Conservation (phyloP, 2,797 vertebrate genomes). For the Micrastur ruficollis region DNA sequence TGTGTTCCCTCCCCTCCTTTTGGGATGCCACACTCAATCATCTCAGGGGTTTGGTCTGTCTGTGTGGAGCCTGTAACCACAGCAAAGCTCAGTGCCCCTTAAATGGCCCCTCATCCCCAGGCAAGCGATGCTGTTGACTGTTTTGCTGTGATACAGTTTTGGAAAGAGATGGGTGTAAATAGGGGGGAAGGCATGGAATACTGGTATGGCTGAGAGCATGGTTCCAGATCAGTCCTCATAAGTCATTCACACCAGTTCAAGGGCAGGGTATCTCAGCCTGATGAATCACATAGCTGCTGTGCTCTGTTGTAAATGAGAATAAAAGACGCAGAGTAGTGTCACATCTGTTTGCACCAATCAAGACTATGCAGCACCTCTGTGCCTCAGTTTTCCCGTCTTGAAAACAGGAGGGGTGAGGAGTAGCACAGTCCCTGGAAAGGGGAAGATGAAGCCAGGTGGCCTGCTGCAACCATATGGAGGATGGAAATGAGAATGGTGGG, state of each 20-base stretch:
- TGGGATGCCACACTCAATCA: conserved; percentile 27
- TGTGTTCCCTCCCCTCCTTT: conserved; percentile 8
- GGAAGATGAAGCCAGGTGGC: not conserved
- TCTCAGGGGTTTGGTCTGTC: not conserved
- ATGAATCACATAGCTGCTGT: fast-evolving
- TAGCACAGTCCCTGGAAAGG: not conserved
- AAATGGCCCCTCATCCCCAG: not conserved
- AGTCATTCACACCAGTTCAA: not conserved
- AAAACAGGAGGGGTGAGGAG: not conserved
- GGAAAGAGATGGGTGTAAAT: not conserved
- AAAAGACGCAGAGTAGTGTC: not conserved
- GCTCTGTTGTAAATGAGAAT: not conserved
- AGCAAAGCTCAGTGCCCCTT: not conserved
- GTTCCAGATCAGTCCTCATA: not conserved
- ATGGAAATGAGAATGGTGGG: not conserved
- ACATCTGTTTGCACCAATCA: not conserved
- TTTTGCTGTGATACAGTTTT: not conserved
- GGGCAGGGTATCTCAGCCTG: not conserved
- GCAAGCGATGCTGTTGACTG: fast-evolving
- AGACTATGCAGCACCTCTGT: not conserved
- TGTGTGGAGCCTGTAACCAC: not conserved
- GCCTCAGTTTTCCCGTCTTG: not conserved
- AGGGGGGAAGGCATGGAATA: not conserved
- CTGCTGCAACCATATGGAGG: not conserved
- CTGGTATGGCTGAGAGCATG: not conserved